Evolutionary conservation across 92 coral and sea anemone genomes (phyloP).

Genomic region (Epizoanthus rinbou): DNA sequence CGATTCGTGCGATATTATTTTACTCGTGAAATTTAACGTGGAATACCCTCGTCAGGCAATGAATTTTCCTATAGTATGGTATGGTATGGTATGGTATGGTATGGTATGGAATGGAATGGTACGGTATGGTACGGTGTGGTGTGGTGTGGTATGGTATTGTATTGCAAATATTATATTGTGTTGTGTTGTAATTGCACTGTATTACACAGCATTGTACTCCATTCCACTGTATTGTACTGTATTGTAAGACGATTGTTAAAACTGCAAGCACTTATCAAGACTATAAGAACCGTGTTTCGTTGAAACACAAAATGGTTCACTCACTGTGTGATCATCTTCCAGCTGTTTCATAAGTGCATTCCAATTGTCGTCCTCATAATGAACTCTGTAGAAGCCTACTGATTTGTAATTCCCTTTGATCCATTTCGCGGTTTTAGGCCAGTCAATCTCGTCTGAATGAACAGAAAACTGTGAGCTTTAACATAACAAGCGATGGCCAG

Average conservation of each 20-base stretch:
- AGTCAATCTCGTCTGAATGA: conserved; percentile 62
- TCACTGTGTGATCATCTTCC: conserved; percentile 56
- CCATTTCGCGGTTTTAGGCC: conserved; percentile 71
- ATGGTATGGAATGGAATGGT: too few relatives aligned
- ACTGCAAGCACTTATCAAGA: background rate
- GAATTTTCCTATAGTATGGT: too few relatives aligned
- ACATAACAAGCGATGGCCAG: background rate
- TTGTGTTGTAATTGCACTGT: too few relatives aligned
- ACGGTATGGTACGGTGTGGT: too few relatives aligned
- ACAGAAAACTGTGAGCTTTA: background rate
- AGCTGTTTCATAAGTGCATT: conserved; percentile 64
- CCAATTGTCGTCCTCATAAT: conserved; percentile 87
- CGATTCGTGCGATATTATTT: too few relatives aligned
- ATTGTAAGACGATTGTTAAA: background rate
- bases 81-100: too few relatives aligned
- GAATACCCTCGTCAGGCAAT: too few relatives aligned
- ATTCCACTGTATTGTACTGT: too few relatives aligned
- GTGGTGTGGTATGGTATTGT: background rate
- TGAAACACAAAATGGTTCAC: background rate
- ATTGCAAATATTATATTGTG: too few relatives aligned
- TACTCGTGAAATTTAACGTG: too few relatives aligned
- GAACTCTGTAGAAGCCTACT: conserved; percentile 89
- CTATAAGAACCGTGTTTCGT: background rate
- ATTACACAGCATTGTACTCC: too few relatives aligned
- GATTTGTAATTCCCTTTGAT: conserved; percentile 87